Evolutionary conservation across 2,113 vertebrate genomes (phyloP).

Genomic region (Megaceryle maxima): DNA sequence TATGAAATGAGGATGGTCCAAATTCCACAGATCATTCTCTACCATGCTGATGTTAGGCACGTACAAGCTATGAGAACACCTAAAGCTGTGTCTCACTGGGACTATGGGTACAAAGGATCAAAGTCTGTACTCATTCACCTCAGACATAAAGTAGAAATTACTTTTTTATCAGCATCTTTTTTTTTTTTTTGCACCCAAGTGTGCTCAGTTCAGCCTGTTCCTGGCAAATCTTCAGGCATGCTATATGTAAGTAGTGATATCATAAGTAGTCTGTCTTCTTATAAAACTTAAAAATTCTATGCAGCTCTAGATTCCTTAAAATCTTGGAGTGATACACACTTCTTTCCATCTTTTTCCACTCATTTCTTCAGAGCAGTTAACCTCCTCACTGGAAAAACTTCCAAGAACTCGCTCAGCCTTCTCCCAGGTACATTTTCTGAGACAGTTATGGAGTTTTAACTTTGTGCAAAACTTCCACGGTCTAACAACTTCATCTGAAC

Average conservation of each 20-base stretch:
- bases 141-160: neutral
- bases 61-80: neutral
- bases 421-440: neutral
- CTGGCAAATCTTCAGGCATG: neutral
- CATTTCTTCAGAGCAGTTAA: neutral
- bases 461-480: rapidly evolving
- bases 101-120: neutral
- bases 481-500: neutral
- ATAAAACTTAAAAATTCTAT: neutral
- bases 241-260: neutral
- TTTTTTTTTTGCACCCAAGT: neutral
- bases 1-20: neutral
- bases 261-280: neutral
- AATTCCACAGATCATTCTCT: neutral
- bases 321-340: neutral
- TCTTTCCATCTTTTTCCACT: neutral
- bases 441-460: neutral
- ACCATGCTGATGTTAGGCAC: neutral
- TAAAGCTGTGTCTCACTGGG: neutral
- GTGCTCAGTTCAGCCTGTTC: neutral
- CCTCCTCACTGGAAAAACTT: neutral
- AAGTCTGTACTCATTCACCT: neutral
- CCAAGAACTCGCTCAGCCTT: neutral
- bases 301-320: neutral
- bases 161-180: neutral